Base-by-base conservation (phyloP, 2,113 vertebrate species). In the Nyctibius bracteatus region DNA sequence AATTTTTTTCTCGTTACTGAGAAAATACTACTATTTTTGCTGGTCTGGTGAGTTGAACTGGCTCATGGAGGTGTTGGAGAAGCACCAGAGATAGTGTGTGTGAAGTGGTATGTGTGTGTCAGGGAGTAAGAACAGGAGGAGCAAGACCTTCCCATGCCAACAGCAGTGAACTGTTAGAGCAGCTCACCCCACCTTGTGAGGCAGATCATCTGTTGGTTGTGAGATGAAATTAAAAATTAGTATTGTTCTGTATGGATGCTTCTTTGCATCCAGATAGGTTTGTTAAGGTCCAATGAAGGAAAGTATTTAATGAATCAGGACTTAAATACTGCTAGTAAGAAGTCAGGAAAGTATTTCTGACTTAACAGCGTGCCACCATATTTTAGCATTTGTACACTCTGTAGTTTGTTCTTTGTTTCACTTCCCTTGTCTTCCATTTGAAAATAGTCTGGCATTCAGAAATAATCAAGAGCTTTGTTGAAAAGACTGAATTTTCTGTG, bases 71-170 rank as follows among this genome's bases (percentile, higher is more conserved):
- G 44, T 7, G 44, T 44, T 44, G 44, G 44, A 44, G 14, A 44
- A 44, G 44, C 44, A 44, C 14, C 44, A 44, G 44, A 44, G 46
- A 14, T 18, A 21, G 17, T 19, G 47, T 20, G 47, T 52, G n/a
- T n/a, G n/a, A n/a, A n/a, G n/a, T n/a, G n/a, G n/a, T n/a, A n/a
- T n/a, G 3, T 33, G 8, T 17, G 5, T 31, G 41, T 10, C 5
- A 2, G 71, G 72, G 25, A 27, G 21, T 10, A 8, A 13, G 41
- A 51, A 7, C 2, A 24, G 81, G 20, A 62, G 49, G 14, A 55
- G 31, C 19, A 5, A 17, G 59, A 65, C 17, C 59, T 61, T 74
- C 55, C 35, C 7, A 1, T 0, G 3, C 8, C 11, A 43, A 8
- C 33, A 61, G 46, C 61, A 44, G 21, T 14, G 43, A 63, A 12